These are phyloP conservation scores for Antennarius striatus DNA, from an alignment of 2,113 vertebrate genomes.

Conservation along the genomic window DNA sequence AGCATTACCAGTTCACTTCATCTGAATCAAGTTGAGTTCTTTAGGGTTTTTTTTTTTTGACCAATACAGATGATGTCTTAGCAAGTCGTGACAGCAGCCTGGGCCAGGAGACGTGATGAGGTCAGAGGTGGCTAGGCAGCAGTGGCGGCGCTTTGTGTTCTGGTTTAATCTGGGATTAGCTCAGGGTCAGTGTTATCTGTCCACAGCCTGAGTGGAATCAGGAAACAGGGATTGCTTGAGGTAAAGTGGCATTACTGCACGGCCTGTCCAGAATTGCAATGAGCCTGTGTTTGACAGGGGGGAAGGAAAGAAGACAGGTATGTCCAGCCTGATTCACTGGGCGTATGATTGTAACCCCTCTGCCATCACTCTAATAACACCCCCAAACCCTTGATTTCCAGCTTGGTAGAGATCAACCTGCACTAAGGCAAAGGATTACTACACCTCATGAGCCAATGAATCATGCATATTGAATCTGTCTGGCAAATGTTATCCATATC, in stretches of 20 bases:
- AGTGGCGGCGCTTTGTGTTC: conserved; percentile 64
- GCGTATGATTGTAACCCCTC: conserved; percentile 31
- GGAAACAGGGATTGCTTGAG: conserved; percentile 70
- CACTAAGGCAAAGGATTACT: conserved; percentile 39
- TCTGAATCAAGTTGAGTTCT: not conserved
- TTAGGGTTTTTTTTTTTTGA: not conserved
- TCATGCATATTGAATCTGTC: conserved; percentile 46
- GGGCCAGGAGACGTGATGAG: conserved; percentile 41
- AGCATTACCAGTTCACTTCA: not conserved
- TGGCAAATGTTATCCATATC: conserved; percentile 38
- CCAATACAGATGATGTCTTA: conserved; percentile 5
- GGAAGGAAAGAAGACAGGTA: conserved; percentile 6
- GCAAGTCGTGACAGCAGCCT: conserved; percentile 12
- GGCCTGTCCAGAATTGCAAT: conserved; percentile 61
- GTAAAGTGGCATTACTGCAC: conserved; percentile 70
- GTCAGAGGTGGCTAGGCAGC: conserved; percentile 63
- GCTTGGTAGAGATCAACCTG: conserved; percentile 34
- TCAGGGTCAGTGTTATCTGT: conserved; percentile 77
- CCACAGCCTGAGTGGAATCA: conserved; percentile 69
- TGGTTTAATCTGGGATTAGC: conserved; percentile 81
- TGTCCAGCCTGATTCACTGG: conserved; percentile 23
- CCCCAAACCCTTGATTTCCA: conserved; percentile 24
- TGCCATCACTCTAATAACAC: conserved; percentile 37
- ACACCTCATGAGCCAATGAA: conserved; percentile 39
- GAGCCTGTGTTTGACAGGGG: conserved; percentile 29